Percentiles rank a stretch among this genome's conserved stretches.
These are phyloP conservation scores for Rhingia rostrata DNA, from an alignment of 2,888 invertebrate genomes.

Conservation along the genomic window DNA sequence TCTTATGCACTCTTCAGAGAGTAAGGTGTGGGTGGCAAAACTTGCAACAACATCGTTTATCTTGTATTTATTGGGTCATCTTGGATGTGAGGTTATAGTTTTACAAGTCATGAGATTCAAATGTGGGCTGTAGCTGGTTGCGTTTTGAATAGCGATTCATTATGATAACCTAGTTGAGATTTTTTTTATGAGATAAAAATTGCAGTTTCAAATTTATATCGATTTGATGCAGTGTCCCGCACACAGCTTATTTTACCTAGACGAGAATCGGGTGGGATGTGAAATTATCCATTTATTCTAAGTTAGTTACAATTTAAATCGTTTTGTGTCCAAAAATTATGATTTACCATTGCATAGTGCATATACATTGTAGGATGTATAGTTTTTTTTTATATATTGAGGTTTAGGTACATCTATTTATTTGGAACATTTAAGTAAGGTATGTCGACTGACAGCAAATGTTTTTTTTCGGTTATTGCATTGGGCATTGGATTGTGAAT, in stretches of 20 bases:
- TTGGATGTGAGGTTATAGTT: constrained; percentile 41
- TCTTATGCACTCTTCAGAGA: constrained; percentile 45
- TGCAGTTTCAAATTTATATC: not conserved
- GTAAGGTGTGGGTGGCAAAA: constrained; percentile 54
- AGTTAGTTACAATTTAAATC: no score
- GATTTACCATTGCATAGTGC: no score
- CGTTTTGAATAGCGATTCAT: not conserved
- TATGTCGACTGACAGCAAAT: no score
- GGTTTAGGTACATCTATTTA: no score
- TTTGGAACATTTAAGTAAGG: no score
- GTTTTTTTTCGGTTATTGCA: no score
- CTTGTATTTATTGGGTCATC: constrained; percentile 72
- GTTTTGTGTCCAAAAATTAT: no score
- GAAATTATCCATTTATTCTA: not conserved
- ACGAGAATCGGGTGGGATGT: not conserved
- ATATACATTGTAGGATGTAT: no score
- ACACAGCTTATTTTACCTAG: not conserved
- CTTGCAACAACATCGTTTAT: constrained; percentile 63
- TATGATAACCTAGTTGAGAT: constrained; percentile 15
- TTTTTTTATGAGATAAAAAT: constrained; percentile 10
- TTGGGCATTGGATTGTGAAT: no score
- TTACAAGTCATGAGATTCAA: constrained; percentile 21
- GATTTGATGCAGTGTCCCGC: not conserved
- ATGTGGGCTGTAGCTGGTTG: constrained; percentile 30
- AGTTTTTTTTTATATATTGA: no score